phyloP scores from a whole-genome alignment of 2,888 invertebrate species.

The Pharmacophagus antenor region DNA sequence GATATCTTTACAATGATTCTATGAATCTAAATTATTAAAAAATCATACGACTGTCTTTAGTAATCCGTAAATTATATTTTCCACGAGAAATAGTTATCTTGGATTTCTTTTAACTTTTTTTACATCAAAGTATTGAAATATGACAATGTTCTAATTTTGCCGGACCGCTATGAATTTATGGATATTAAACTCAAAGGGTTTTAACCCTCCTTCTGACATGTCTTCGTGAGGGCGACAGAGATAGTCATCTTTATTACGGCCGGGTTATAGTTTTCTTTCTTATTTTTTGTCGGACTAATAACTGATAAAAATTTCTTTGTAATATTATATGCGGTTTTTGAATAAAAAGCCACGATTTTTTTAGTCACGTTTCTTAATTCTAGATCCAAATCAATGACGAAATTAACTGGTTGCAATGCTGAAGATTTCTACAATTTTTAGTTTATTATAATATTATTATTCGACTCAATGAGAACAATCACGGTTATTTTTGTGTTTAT shows the following conservation, averaged over 20 bases:
- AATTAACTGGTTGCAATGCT: background rate
- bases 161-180: constrained; percentile 23
- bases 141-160: constrained; percentile 16
- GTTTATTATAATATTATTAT: too few species aligned
- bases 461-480: too few species aligned
- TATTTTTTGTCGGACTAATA: constrained; percentile 9
- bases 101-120: background rate
- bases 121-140: constrained; percentile 7
- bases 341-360: constrained; percentile 7
- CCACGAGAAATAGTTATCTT: background rate
- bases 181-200: constrained; percentile 26
- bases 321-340: too few species aligned
- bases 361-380: constrained; percentile 11
- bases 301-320: constrained; percentile 6
- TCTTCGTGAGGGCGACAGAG: constrained; percentile 26
- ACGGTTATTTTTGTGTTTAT: too few species aligned
- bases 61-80: background rate
- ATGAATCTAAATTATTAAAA: too few species aligned
- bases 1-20: too few species aligned
- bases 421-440: background rate
- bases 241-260: constrained; percentile 28
- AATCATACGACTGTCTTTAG: too few species aligned
- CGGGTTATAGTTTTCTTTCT: constrained; percentile 22
- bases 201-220: constrained; percentile 28
- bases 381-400: background rate